Base-by-base conservation (phyloP, 2,797 vertebrate species). In the Atherinosoma microstoma region DNA sequence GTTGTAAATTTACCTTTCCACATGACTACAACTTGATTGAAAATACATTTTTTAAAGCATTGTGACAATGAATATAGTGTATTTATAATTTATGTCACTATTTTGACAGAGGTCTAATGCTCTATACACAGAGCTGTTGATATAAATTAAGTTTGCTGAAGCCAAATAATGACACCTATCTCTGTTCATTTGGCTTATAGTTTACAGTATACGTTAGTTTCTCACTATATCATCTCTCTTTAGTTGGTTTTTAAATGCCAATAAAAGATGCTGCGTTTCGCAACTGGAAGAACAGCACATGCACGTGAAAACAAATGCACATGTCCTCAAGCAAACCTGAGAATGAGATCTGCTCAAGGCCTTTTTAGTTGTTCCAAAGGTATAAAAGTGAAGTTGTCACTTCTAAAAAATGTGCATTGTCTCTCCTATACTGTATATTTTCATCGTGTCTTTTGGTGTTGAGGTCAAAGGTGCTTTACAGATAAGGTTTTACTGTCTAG, bases 261-360 rank as follows among this genome's bases (percentile, higher is more conserved):
- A 69, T 40, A 49, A 30, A 67, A 66, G 68, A 83, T 71, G 30
- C 63, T 45, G 18, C 11, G 29, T 20, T 58, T 20, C n/a, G 11
- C 12, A 77, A 20, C 11, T 36, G 16, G 22, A 49, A 29, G n/a
- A 54, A 27, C 15, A 59, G 42, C 30, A 57, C 13, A 20, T 45
- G 42, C 30, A 57, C 13, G n/a, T 45, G 4, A 64, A 58, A 38
- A 32, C 16, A 66, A 57, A 79, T 34, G 2, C 20, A 59, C 15
- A 59, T 10, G 32, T 27, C 45, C 59, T 40, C 1, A 30, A 60
- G 58, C 53, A 64, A 82, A 82, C 59, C 49, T 49, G 58, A 45
- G 60, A 57, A 2, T 35, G 12, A 49, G n/a, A 62, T 62, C 12
- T 45, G 18, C 13, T 42, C 22, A 35, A 2, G 30, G 34, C 15